Percentiles rank a stretch among this genome's conserved stretches.
These are phyloP conservation scores for Papilio gigon DNA, from an alignment of 2,888 invertebrate species.

Conservation along the genomic window DNA sequence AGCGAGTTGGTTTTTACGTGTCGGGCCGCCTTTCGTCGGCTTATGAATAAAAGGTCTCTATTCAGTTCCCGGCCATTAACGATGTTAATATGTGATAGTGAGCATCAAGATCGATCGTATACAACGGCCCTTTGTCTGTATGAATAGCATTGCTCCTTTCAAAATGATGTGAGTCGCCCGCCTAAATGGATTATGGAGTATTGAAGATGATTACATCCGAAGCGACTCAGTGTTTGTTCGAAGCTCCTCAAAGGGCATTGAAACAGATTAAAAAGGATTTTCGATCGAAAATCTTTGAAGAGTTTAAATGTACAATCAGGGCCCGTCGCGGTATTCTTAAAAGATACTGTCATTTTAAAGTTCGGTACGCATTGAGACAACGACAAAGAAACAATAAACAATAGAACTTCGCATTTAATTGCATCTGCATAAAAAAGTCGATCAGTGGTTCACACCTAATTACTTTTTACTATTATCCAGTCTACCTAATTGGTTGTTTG, in stretches of 20 bases:
- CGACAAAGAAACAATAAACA: too few species aligned
- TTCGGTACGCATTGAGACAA: too few species aligned
- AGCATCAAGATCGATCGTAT: slow-evolving; percentile 67
- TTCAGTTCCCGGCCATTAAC: slow-evolving; percentile 70
- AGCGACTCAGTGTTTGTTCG: slow-evolving; percentile 33
- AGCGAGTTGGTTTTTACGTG: slow-evolving; percentile 50
- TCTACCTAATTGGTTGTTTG: too few species aligned
- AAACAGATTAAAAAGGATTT: slow-evolving; percentile 30
- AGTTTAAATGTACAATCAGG: slow-evolving; percentile 21
- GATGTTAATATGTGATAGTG: slow-evolving; percentile 74
- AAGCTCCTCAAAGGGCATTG: slow-evolving; percentile 23
- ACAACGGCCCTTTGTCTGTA: slow-evolving; percentile 48
- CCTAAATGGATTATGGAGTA: slow-evolving; percentile 44
- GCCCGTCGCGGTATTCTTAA: too few species aligned
- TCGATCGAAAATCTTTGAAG: slow-evolving; percentile 20
- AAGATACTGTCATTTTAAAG: too few species aligned
- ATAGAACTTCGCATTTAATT: too few species aligned
- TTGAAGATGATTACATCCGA: slow-evolving; percentile 41
- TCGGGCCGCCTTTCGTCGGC: slow-evolving; percentile 60
- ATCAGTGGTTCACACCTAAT: too few species aligned
- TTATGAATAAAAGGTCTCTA: slow-evolving; percentile 66
- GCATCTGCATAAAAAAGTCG: too few species aligned
- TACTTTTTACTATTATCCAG: too few species aligned
- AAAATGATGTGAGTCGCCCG: slow-evolving; percentile 48
- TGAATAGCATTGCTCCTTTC: slow-evolving; percentile 48